A percentile compares a stretch with the other conserved stretches of the same genome.
phyloP scores from a whole-genome alignment of 2,797 vertebrate genomes.

The Danionella dracula region DNA sequence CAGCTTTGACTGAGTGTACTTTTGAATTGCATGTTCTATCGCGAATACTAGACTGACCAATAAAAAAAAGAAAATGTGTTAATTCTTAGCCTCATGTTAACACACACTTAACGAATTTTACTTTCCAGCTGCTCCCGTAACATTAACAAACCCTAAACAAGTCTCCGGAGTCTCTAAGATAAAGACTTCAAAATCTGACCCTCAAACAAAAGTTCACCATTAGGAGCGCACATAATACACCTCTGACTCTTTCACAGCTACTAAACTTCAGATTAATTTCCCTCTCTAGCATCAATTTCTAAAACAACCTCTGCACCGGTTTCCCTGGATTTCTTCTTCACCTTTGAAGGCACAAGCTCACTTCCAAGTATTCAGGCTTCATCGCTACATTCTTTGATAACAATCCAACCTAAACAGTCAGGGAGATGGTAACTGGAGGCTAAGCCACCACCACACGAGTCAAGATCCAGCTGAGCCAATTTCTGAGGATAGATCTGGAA shows the following conservation, averaged over 20 bases:
- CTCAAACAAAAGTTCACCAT: neutral
- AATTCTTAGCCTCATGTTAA: too few species aligned
- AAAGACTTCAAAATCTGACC: neutral
- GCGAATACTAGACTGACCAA: too few species aligned
- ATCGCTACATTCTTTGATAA: slow-evolving; percentile 14
- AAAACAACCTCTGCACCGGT: neutral
- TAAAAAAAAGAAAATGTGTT: too few species aligned
- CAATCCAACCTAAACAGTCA: slow-evolving; percentile 19
- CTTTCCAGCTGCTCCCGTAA: too few species aligned
- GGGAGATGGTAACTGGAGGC: neutral
- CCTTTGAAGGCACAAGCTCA: neutral
- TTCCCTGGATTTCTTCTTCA: neutral
- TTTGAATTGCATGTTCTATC: too few species aligned
- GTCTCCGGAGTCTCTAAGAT: neutral
- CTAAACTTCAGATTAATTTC: slow-evolving; percentile 5
- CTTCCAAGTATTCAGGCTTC: neutral
- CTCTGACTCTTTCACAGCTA: neutral
- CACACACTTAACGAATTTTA: too few species aligned
- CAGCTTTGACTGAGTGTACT: too few species aligned
- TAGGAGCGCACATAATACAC: neutral
- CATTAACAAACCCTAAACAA: neutral
- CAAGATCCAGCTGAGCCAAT: slow-evolving; percentile 7
- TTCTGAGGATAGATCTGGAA: slow-evolving; percentile 16
- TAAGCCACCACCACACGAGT: neutral
- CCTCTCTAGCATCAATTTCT: neutral